Conservation (phyloP, 2,113 vertebrate species). For the Myotis lucifugus region DNA sequence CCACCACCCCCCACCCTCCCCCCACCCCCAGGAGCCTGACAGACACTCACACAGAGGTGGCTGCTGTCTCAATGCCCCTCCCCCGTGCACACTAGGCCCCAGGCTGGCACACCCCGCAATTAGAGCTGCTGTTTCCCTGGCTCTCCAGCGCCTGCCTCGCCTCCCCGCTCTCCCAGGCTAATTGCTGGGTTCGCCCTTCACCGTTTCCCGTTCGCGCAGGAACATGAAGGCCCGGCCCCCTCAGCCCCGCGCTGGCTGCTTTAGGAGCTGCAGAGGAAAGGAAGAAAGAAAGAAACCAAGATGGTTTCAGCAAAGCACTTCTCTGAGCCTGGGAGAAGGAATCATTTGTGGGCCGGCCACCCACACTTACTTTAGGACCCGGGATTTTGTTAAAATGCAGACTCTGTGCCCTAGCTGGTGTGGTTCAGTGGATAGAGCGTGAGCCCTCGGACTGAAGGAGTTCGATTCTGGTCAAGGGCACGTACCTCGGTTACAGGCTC, state of each 20-base stretch:
- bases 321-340: not conserved
- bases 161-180: constrained; percentile 62
- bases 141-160: constrained; percentile 46
- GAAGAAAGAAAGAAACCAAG: not conserved
- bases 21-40: not conserved
- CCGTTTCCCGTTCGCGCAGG: not conserved
- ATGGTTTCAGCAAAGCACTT: constrained; percentile 71
- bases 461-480: too few relatives aligned
- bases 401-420: too few relatives aligned
- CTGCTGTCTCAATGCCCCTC: constrained; percentile 49
- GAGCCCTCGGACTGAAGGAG: too few relatives aligned
- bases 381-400: not conserved
- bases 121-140: not conserved
- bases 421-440: too few relatives aligned
- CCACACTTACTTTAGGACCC: too few relatives aligned
- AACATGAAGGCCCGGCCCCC: constrained; percentile 63
- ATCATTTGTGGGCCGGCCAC: too few relatives aligned
- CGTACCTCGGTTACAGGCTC: too few relatives aligned
- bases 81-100: not conserved
- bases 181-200: constrained; percentile 79
- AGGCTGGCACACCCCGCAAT: constrained; percentile 68
- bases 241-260: constrained; percentile 73
- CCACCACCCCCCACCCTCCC: too few relatives aligned
- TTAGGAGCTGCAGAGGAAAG: constrained; percentile 69
- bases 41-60: not conserved